Base-by-base conservation (phyloP, 2,797 vertebrate genomes). In the Stomatorhinus walkeri region DNA sequence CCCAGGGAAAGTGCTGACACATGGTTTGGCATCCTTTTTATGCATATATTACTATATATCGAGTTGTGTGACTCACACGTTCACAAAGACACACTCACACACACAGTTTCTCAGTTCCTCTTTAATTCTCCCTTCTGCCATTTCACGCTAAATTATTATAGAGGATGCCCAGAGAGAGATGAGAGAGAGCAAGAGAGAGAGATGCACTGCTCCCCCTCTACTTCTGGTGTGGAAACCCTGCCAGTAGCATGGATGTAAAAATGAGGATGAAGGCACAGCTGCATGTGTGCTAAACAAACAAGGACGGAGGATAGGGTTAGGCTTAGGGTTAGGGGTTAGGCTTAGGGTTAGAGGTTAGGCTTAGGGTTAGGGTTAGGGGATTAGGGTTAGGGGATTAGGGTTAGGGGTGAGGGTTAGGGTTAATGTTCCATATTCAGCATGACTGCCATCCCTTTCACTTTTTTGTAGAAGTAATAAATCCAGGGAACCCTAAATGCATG, bases 51-150 rank as follows among this genome's bases (percentile, higher is more conserved):
- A 19, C 28, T 32, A 54, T 52, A 46, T 88, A 7, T 79, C 28
- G 10, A 64, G 72, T 48, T 79, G 48, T 87, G 12, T 43, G 24
- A 16, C 76, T 49, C 52, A 19, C 52, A 54, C 52, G 19, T 14
- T 16, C 49, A 14, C 49, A 12, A 32, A 32, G 0, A 32, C 28
- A 32, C 28, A 32, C 28, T 32, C 28, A 32, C 28, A 32, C 28
- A 32, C 28, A 32, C 28, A 32, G 28, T 48, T 24, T n/a, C 19
- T 48, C 36, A 52, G 43, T 72, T 51, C 24, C 49, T 56, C 68
- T 88, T 88, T 88, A 22, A 81, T 81, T 54, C 14, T 22, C 72
- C 19, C 49, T 88, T 40, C 43, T 54, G n/a, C 36, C 72, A 79
- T 79, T 79, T 43, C 36, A 79, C 14, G 46, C 24, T 54, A 86